phyloP scores from a whole-genome alignment of 2,113 vertebrate genomes.

The Formicarius rufipectus region DNA sequence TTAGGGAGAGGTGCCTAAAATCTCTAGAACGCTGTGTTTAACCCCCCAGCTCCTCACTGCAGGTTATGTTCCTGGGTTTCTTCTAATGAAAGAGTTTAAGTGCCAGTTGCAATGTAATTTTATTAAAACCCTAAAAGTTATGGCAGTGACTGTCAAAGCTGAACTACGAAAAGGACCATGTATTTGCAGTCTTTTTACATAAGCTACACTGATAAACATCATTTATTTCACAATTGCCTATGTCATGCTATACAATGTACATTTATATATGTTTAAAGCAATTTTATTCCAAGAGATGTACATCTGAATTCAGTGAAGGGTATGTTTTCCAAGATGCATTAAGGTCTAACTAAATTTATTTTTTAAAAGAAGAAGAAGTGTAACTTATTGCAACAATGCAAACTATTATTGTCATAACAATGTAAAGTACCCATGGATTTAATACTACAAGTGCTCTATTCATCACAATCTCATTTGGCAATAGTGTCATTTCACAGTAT shows the following conservation, averaged over 20 bases:
- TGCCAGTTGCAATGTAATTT: conserved; percentile 22
- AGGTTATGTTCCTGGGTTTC: not conserved
- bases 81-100: conserved; percentile 7
- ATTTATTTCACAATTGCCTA: conserved; percentile 37
- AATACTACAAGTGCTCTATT: conserved; percentile 52
- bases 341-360: conserved; percentile 32
- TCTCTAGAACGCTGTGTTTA: not conserved
- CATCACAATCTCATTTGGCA: conserved; percentile 66
- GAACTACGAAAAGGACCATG: not conserved
- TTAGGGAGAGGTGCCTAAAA: conserved; percentile 15
- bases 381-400: conserved; percentile 48
- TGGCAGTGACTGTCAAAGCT: conserved; percentile 5
- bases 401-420: conserved; percentile 68
- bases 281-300: conserved; percentile 19
- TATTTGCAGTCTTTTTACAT: conserved; percentile 15
- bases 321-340: conserved; percentile 18
- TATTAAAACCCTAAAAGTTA: conserved; percentile 36
- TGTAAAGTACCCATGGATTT: conserved; percentile 56
- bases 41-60: not conserved
- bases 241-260: not conserved
- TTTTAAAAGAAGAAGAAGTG: conserved; percentile 41
- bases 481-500: conserved; percentile 32
- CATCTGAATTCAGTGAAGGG: conserved; percentile 21
- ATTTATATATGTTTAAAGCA: conserved; percentile 20
- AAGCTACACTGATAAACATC: conserved; percentile 34